Conservation (phyloP, 2,797 vertebrate species). For the Hipposideros larvatus region DNA sequence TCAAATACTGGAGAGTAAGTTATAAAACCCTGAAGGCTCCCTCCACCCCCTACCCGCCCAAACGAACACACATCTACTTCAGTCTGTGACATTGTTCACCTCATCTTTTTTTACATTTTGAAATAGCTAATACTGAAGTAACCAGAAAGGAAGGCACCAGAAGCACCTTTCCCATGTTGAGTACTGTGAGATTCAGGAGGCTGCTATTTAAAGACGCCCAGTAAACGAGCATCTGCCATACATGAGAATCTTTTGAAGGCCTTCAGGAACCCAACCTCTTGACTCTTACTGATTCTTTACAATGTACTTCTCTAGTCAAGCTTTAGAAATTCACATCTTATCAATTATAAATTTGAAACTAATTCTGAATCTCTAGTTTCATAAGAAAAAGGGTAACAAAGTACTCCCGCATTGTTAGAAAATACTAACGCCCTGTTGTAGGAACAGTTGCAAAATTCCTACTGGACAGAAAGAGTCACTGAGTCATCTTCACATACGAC, state of each 20-base stretch:
- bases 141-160: not conserved
- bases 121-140: conserved; percentile 47
- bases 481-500: not conserved
- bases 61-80: not conserved
- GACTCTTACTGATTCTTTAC: conserved; percentile 29
- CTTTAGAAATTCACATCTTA: conserved; percentile 42
- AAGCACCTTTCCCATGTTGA: conserved; percentile 20
- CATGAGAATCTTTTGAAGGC: not conserved
- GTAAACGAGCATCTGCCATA: not conserved
- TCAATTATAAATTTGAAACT: conserved; percentile 59
- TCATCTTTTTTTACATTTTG: conserved; percentile 14
- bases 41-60: too few relatives aligned
- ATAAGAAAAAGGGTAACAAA: conserved; percentile 14
- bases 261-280: not conserved
- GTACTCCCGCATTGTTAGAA: not conserved
- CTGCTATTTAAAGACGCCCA: conserved; percentile 38
- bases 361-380: conserved; percentile 52
- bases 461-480: not conserved
- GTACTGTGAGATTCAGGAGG: conserved; percentile 52
- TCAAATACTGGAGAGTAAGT: conserved; percentile 99
- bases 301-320: not conserved
- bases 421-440: conserved; percentile 49
- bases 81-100: not conserved
- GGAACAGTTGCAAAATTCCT: conserved; percentile 32
- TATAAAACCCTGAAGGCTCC: not conserved